A percentile compares a stretch with the other conserved stretches of the same genome.
These are phyloP conservation scores for Hypolimnas misippus DNA, from an alignment of 2,888 invertebrate species.

Conservation along the genomic window DNA sequence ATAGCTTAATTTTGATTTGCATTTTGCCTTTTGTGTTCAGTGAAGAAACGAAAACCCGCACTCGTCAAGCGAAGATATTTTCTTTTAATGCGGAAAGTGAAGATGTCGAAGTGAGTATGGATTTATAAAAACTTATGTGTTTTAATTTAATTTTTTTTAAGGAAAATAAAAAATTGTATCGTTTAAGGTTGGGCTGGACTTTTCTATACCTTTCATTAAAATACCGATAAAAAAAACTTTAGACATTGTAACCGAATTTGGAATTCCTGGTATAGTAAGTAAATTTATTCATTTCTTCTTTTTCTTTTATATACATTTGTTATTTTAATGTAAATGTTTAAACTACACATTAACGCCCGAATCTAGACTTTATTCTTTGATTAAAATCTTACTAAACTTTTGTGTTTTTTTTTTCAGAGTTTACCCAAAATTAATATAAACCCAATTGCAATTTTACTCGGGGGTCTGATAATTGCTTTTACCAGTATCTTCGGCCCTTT, in stretches of 20 bases:
- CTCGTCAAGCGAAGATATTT: conserved; percentile 72
- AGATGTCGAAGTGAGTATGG: conserved; percentile 80
- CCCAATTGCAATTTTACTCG: conserved; percentile 83
- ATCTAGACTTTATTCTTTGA: not conserved
- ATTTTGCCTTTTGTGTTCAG: conserved; percentile 47
- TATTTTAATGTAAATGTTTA: no score
- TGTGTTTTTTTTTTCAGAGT: conserved; percentile 55
- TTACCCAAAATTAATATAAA: conserved; percentile 85
- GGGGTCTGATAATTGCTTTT: conserved; percentile 82
- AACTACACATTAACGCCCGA: not conserved
- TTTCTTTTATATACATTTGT: not conserved
- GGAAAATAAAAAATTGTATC: not conserved
- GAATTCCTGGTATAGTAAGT: conserved; percentile 42
- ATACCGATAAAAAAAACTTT: conserved; percentile 85
- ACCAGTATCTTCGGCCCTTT: conserved; percentile 83
- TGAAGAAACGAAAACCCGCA: conserved; percentile 50
- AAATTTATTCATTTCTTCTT: not conserved
- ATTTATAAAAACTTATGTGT: no score
- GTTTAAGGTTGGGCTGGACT: conserved; percentile 86
- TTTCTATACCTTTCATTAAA: conserved; percentile 87
- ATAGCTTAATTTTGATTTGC: conserved; percentile 45
- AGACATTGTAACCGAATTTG: conserved; percentile 58
- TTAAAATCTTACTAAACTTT: not conserved
- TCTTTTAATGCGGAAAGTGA: conserved; percentile 82
- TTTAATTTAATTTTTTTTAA: not conserved